Percentiles rank a stretch among this genome's conserved stretches.
Evolutionary conservation across 1,140 invertebrate species (phyloP).

Genomic region (Aphis gossypii): DNA sequence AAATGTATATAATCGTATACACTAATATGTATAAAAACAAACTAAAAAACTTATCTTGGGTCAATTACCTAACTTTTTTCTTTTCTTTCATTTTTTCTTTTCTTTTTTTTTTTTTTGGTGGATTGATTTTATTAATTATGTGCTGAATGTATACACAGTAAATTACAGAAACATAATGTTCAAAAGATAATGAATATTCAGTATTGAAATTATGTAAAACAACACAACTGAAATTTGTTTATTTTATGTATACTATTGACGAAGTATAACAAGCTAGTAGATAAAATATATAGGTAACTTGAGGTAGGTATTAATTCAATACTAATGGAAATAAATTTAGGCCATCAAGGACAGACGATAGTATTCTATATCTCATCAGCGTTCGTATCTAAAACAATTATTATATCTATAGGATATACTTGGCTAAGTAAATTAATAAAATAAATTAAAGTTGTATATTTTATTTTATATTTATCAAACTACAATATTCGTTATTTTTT

Average conservation of each 20-base stretch:
- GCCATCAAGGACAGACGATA: not conserved
- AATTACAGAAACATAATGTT: not conserved
- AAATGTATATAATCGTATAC: not conserved
- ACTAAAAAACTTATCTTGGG: slow-evolving; percentile 35
- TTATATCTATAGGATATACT: not conserved
- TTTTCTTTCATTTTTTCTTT: not conserved
- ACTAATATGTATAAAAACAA: not conserved
- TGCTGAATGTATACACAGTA: not conserved
- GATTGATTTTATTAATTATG: slow-evolving; percentile 28
- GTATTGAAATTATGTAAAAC: not conserved
- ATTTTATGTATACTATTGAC: not conserved
- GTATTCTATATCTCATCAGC: not conserved
- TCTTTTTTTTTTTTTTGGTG: not conserved
- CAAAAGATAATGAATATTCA: slow-evolving; percentile 41
- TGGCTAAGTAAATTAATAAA: not conserved
- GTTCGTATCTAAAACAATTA: not conserved
- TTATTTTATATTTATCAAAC: not conserved
- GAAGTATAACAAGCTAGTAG: not conserved
- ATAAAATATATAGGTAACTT: not conserved
- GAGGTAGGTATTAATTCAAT: not conserved
- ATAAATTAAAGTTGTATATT: not conserved
- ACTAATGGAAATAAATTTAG: not conserved
- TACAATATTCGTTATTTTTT: not conserved
- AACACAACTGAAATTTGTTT: slow-evolving; percentile 6
- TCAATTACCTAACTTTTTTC: slow-evolving; percentile 45